Evolutionary conservation across 2,888 invertebrate species (phyloP), one percentile per base, ranked within the genome.

Genomic region (Oscheius sp.): DNA sequence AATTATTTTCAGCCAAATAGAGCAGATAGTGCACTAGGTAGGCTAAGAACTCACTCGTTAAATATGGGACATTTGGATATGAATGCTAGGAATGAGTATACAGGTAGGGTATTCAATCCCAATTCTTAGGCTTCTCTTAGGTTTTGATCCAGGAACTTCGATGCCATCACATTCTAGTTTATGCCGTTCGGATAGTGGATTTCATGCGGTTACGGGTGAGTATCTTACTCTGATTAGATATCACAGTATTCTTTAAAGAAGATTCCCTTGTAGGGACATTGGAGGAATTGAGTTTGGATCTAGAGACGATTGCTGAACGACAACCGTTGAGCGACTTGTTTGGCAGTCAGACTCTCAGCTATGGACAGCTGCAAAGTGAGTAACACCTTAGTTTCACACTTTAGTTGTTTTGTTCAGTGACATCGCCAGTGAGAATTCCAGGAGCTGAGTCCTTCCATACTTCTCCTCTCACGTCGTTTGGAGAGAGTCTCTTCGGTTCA

Each of bases 51-150:
- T 6, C 76, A 78, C 37, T 81, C 80, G 0, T 71, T 79, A 20
- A 81, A 81, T 50, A 81, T 81, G 73, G 80, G 80, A 25, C 74
- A 77, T 55, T 48, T 81, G 58, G 80, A 81, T 25, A 72, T 78
- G 61, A 27, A 70, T 8, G 66, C 73, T 8, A 69, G 75, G 50
- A 55, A 71, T 27, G 57, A 64, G 48, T 55, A 52, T 61, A 52
- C 39, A 33, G 68, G 57, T 64, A 37, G 25, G 4, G 23, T 15
- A 15, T 23, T 25, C 12, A 25, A 23, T 8, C 25, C 15, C 2
- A 23, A 25, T 4, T 48, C 12, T 4, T 17, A 3, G 25, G 5
- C 29, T 17, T 31, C 20, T n/a, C n/a, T n/a, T n/a, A 34, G 71
- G 71, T 12, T 39, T 68, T 31, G 57, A 69, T 33, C 42, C 71